Conservation (phyloP, 2,797 vertebrate species). For the Saxicola maurus region DNA sequence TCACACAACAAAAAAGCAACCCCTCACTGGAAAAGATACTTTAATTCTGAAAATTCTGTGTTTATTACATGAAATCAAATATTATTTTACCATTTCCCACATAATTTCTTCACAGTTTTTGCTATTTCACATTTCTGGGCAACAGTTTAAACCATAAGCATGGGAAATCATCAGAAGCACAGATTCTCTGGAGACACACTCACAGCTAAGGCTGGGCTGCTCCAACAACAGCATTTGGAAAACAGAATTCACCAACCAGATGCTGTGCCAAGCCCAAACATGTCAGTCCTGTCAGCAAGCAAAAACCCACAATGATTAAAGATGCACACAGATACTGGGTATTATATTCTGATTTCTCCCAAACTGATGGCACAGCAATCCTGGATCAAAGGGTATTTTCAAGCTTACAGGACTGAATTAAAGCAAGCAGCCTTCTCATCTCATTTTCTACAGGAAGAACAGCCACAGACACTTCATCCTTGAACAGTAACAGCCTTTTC, state of each 20-base stretch:
- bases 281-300: neutral
- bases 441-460: neutral
- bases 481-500: neutral
- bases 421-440: neutral
- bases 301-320: neutral
- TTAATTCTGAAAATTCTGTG: neutral
- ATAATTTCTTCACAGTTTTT: neutral
- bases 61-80: neutral
- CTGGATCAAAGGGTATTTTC: neutral
- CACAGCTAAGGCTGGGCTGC: neutral
- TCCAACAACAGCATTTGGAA: neutral
- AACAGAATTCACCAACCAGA: neutral
- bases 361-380: neutral
- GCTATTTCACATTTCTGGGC: neutral
- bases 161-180: neutral
- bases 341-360: neutral
- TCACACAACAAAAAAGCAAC: neutral
- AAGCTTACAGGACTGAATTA: neutral
- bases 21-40: fast-evolving
- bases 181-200: neutral
- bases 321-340: neutral
- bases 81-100: neutral
- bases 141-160: neutral
- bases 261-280: neutral
- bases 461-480: neutral